These are phyloP conservation scores for Magallana ariakensis DNA, from an alignment of 1,140 invertebrate genomes.

Conservation along the genomic window DNA sequence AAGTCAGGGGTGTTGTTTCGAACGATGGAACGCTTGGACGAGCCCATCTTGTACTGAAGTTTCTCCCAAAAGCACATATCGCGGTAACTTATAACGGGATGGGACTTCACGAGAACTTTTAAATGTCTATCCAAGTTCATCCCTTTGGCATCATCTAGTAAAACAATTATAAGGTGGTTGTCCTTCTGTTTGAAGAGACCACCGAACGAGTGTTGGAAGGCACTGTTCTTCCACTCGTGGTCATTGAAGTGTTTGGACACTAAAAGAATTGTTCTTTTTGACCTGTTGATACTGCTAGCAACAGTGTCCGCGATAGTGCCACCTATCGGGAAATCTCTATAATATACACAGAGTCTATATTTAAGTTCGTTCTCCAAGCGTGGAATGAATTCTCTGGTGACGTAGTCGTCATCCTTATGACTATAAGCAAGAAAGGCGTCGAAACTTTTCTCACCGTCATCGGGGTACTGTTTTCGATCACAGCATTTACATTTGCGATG, in stretches of 20 bases:
- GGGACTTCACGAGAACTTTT: slow-evolving; percentile 80
- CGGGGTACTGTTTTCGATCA: slow-evolving; percentile 52
- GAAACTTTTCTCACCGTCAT: slow-evolving; percentile 59
- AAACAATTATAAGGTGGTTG: slow-evolving; percentile 62
- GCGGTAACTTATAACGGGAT: slow-evolving; percentile 84
- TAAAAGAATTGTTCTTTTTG: slow-evolving; percentile 67
- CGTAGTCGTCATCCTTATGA: slow-evolving; percentile 67
- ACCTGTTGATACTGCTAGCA: slow-evolving; percentile 62
- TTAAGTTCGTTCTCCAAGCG: slow-evolving; percentile 64
- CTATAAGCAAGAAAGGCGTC: slow-evolving; percentile 73
- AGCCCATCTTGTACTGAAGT: slow-evolving; percentile 92
- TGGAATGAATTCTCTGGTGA: slow-evolving; percentile 66
- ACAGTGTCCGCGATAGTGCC: slow-evolving; percentile 68
- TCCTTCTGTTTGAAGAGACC: slow-evolving; percentile 54
- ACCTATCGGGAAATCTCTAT: slow-evolving; percentile 67
- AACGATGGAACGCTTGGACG: not conserved
- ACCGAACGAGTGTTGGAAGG: slow-evolving; percentile 67
- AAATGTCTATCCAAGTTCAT: slow-evolving; percentile 60
- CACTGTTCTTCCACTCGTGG: slow-evolving; percentile 68
- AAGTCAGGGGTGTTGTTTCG: slow-evolving; percentile 19
- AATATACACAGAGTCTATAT: slow-evolving; percentile 71
- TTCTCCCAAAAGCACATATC: slow-evolving; percentile 95
- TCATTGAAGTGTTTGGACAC: slow-evolving; percentile 56
- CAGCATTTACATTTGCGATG: not conserved
- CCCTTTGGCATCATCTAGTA: slow-evolving; percentile 60